These are phyloP conservation scores for Rhamnusium bicolor DNA, from an alignment of 2,888 invertebrate species.

Conservation along the genomic window DNA sequence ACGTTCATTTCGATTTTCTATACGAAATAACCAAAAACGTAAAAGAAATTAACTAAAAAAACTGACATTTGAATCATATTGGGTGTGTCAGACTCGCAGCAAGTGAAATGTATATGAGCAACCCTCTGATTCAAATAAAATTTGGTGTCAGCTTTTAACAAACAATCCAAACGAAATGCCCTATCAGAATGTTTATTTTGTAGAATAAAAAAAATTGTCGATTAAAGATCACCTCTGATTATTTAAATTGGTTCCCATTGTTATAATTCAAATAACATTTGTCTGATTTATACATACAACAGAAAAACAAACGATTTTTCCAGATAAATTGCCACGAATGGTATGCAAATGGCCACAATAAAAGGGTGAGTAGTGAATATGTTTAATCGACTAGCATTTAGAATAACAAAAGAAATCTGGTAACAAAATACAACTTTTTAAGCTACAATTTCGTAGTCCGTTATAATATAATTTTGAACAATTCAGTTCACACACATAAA, in stretches of 20 bases:
- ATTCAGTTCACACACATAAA: constrained; percentile 63
- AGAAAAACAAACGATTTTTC: constrained; percentile 25
- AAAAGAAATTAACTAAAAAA: too few relatives aligned
- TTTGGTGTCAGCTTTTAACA: too few relatives aligned
- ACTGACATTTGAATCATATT: too few relatives aligned
- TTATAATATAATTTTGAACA: constrained; percentile 47
- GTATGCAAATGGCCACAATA: constrained; percentile 10
- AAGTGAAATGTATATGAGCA: too few relatives aligned
- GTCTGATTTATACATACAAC: not conserved
- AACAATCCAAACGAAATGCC: too few relatives aligned
- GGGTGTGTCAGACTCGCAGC: too few relatives aligned
- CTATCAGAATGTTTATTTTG: too few relatives aligned
- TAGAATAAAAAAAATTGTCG: too few relatives aligned
- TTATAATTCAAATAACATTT: not conserved
- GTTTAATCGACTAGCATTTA: constrained; percentile 29
- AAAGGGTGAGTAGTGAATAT: constrained; percentile 22
- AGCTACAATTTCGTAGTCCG: constrained; percentile 32
- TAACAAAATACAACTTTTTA: constrained; percentile 24
- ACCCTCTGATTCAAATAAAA: too few relatives aligned
- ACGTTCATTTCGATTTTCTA: too few relatives aligned
- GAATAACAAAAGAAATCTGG: constrained; percentile 31
- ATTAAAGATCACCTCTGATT: not conserved
- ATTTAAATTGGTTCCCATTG: not conserved
- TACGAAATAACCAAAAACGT: too few relatives aligned
- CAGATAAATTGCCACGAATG: constrained; percentile 19